Evolutionary conservation across 2,797 vertebrate species (phyloP).

Genomic region (Moxostoma hubbsi): DNA sequence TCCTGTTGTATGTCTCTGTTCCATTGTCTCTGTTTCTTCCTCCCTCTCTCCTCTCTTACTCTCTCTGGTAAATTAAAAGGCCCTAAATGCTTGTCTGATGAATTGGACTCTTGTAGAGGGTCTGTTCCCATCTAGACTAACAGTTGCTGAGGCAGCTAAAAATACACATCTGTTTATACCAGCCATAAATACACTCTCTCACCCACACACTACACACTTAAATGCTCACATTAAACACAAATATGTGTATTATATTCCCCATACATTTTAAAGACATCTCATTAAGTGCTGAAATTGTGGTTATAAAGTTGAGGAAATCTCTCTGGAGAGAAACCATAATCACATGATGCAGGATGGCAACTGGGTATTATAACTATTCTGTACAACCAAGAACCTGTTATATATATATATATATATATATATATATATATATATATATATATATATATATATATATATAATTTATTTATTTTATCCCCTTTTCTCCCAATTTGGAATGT

Average conservation of each 20-base stretch:
- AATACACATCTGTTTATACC: constrained; percentile 48
- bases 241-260: constrained; percentile 13
- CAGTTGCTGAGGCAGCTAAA: constrained; percentile 57
- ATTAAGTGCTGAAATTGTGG: constrained; percentile 33
- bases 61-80: constrained; percentile 40
- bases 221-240: constrained; percentile 44
- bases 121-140: constrained; percentile 52
- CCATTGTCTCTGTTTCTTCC: constrained; percentile 1
- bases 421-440: too few relatives aligned
- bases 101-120: constrained; percentile 48
- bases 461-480: too few relatives aligned
- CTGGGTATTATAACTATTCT: constrained; percentile 36
- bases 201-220: constrained; percentile 34
- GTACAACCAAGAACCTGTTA: not conserved
- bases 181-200: constrained; percentile 44
- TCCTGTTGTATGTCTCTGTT: constrained; percentile 29
- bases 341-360: constrained; percentile 25
- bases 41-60: not conserved
- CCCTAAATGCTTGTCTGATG: constrained; percentile 49
- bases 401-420: too few relatives aligned
- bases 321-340: constrained; percentile 14
- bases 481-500: too few relatives aligned
- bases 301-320: constrained; percentile 31
- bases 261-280: constrained; percentile 33
- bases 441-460: too few relatives aligned